Evolutionary conservation across 2,113 vertebrate species (phyloP).

Genomic region (Rhabdomys dilectus): DNA sequence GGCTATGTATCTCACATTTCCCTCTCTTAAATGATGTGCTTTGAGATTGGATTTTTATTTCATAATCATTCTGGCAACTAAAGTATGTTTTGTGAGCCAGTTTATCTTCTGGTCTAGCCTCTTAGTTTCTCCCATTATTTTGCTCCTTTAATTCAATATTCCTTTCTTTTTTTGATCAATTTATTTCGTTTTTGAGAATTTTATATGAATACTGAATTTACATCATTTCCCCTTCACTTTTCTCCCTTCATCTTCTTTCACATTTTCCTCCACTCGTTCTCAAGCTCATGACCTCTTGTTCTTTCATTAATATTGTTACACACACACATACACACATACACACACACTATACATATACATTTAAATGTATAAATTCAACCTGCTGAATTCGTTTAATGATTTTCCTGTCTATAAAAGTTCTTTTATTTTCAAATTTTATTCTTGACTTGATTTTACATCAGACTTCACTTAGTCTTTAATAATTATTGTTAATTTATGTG

Average conservation of each 20-base stretch:
- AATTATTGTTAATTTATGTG: not conserved
- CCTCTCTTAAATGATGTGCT: not conserved
- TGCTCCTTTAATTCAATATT: not conserved
- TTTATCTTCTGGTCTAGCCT: not conserved
- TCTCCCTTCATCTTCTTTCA: not conserved
- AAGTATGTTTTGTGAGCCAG: not conserved
- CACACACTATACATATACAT: not conserved
- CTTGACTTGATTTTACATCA: not conserved
- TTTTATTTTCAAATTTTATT: slow-evolving; percentile 9
- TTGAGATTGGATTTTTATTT: not conserved
- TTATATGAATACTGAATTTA: not conserved
- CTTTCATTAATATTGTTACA: not conserved
- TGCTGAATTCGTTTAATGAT: not conserved
- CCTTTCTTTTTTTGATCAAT: not conserved
- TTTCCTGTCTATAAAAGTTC: not conserved
- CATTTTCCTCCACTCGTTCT: not conserved
- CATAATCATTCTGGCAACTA: slow-evolving; percentile 6
- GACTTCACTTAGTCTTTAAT: not conserved
- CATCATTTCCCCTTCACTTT: not conserved
- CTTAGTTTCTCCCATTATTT: not conserved
- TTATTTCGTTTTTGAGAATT: not conserved
- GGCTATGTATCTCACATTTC: not conserved
- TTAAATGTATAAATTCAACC: not conserved
- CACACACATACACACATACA: not conserved
- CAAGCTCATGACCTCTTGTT: not conserved